These are phyloP conservation scores for Pomatorhinus ruficollis DNA, from an alignment of 2,113 vertebrate species.

Conservation along the genomic window DNA sequence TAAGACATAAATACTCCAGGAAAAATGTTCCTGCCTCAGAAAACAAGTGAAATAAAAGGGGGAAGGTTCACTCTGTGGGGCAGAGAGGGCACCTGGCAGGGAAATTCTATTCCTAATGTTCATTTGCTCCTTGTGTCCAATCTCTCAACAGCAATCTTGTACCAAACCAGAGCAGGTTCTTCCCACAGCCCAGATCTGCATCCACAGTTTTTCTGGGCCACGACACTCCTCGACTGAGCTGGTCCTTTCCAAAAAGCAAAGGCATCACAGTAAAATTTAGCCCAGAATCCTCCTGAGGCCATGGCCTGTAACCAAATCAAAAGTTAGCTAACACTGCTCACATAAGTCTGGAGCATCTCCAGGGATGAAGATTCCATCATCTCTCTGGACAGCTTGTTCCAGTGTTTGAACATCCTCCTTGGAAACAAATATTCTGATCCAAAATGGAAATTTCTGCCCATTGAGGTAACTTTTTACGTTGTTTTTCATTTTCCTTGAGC, in stretches of 20 bases:
- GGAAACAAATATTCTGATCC: background rate
- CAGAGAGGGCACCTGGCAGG: background rate
- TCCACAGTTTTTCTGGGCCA: background rate
- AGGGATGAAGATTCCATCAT: background rate
- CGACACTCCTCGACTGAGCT: accelerated
- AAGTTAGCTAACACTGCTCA: accelerated
- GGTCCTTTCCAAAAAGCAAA: background rate
- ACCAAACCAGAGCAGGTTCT: background rate
- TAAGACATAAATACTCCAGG: background rate
- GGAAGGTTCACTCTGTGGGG: background rate
- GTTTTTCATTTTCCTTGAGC: background rate
- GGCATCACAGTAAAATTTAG: background rate
- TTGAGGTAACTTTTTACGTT: background rate
- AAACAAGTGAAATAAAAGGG: background rate
- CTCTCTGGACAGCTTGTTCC: background rate
- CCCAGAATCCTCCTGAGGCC: background rate
- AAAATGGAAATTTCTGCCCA: background rate
- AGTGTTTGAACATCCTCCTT: background rate
- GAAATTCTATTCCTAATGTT: background rate
- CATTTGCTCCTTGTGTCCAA: background rate
- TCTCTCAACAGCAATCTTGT: background rate
- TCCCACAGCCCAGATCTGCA: background rate
- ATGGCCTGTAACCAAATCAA: background rate
- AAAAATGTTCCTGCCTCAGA: background rate
- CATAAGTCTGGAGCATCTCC: background rate